These are phyloP conservation scores for Macrosiphum euphorbiae DNA, from an alignment of 2,888 invertebrate species.

Conservation along the genomic window DNA sequence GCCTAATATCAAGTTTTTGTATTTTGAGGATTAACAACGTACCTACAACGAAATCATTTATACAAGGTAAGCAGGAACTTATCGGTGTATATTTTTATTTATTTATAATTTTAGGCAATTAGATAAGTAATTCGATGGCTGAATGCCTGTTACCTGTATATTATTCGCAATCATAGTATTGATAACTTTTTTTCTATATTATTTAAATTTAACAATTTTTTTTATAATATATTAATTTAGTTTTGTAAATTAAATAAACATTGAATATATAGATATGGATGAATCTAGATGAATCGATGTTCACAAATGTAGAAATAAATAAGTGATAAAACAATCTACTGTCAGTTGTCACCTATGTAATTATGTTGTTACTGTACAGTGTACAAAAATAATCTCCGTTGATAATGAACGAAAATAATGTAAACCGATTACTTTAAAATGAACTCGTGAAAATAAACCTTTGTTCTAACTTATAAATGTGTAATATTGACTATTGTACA, in stretches of 20 bases:
- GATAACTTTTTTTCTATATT: background rate
- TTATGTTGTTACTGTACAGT: background rate
- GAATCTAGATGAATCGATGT: background rate
- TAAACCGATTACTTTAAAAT: background rate
- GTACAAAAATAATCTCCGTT: background rate
- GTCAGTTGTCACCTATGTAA: background rate
- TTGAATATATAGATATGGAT: background rate
- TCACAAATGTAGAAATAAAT: background rate
- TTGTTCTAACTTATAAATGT: background rate
- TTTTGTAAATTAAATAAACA: background rate
- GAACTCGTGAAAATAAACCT: background rate
- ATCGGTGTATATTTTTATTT: background rate
- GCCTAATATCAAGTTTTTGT: background rate
- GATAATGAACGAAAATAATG: background rate
- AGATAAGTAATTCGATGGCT: background rate
- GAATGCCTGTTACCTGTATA: no score
- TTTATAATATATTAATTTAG: background rate
- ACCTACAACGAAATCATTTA: background rate
- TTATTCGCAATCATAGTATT: background rate
- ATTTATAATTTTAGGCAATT: background rate
- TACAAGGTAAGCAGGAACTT: constrained; percentile 15
- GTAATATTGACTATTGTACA: background rate
- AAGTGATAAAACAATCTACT: background rate
- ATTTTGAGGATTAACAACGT: background rate
- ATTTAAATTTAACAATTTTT: background rate